Conservation (phyloP, 2,888 invertebrate genomes). For the Amiota communis region DNA sequence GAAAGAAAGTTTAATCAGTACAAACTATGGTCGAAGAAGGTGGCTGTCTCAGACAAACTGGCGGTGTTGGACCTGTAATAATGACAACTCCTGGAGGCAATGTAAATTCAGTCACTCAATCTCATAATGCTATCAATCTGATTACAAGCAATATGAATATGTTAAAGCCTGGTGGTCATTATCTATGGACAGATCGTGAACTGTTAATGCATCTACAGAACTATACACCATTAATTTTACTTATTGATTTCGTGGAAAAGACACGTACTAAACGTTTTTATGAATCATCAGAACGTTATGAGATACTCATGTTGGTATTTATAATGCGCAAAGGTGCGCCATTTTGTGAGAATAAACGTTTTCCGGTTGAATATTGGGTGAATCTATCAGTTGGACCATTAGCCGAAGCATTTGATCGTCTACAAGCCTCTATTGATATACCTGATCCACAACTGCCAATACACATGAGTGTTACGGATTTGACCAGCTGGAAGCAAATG, state of each 20-base stretch:
- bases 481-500: slow-evolving; percentile 68
- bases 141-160: slow-evolving; percentile 53
- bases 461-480: slow-evolving; percentile 66
- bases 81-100: slow-evolving; percentile 51
- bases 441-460: slow-evolving; percentile 66
- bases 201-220: slow-evolving; percentile 67
- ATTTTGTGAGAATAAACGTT: slow-evolving; percentile 68
- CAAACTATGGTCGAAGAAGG: slow-evolving; percentile 58
- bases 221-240: slow-evolving; percentile 63
- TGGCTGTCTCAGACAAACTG: slow-evolving; percentile 60
- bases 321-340: slow-evolving; percentile 66
- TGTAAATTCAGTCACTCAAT: slow-evolving; percentile 30
- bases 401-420: slow-evolving; percentile 63
- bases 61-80: slow-evolving; percentile 44
- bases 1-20: background rate
- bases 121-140: slow-evolving; percentile 35
- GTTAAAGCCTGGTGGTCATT: slow-evolving; percentile 51
- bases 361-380: slow-evolving; percentile 69
- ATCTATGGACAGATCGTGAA: slow-evolving; percentile 66
- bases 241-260: slow-evolving; percentile 68
- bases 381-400: slow-evolving; percentile 66
- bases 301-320: slow-evolving; percentile 66
- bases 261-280: slow-evolving; percentile 68
- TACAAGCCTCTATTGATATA: slow-evolving; percentile 64
- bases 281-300: slow-evolving; percentile 67